Evolutionary conservation across 2,113 vertebrate genomes (phyloP).

Genomic region (Cynoglossus semilaevis): DNA sequence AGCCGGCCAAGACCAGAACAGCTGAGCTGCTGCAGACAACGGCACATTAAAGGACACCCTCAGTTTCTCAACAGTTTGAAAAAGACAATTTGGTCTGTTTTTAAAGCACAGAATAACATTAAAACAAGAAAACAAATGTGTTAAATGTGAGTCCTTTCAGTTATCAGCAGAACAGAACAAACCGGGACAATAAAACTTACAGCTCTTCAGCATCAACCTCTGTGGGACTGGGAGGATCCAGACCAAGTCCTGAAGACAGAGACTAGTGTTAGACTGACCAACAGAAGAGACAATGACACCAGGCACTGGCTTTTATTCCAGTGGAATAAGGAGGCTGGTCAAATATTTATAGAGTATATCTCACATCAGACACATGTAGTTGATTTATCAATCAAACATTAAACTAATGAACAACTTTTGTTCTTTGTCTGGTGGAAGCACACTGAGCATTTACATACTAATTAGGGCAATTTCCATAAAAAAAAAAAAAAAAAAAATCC

Average conservation of each 20-base stretch:
- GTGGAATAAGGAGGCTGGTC: too few species aligned
- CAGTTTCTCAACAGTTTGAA: not conserved
- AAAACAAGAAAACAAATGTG: too few species aligned
- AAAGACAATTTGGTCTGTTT: not conserved
- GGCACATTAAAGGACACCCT: not conserved
- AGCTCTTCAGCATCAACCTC: conserved; percentile 76
- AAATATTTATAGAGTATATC: too few species aligned
- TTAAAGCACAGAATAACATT: too few species aligned
- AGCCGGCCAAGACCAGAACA: conserved; percentile 56
- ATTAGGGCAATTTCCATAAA: too few species aligned
- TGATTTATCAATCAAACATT: too few species aligned
- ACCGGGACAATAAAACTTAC: conserved; percentile 73
- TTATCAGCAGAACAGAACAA: conserved; percentile 36
- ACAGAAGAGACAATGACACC: not conserved
- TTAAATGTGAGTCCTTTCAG: too few species aligned
- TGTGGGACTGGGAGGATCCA: conserved; percentile 81
- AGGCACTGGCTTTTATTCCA: not conserved
- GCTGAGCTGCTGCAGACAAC: conserved; percentile 27
- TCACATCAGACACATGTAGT: too few species aligned
- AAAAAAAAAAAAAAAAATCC: too few species aligned
- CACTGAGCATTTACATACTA: too few species aligned
- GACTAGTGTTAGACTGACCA: conserved; percentile 1
- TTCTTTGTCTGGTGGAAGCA: too few species aligned
- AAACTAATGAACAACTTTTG: too few species aligned
- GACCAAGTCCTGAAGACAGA: conserved; percentile 77